Conservation (phyloP, 2,797 vertebrate genomes). For the Gymnopithys bicolor region DNA sequence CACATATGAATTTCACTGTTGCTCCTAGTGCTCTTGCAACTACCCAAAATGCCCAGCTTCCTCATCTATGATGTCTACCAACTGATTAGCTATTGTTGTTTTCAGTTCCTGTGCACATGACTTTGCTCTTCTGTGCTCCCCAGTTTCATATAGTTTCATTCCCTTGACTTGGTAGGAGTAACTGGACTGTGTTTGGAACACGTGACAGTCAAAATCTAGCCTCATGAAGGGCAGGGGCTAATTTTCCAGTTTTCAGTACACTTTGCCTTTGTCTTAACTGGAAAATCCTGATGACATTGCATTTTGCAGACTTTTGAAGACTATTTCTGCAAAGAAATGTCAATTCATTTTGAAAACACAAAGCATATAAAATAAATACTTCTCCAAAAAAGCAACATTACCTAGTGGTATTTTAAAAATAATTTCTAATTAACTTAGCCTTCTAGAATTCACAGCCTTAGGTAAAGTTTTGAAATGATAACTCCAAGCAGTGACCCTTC, state of each 20-base stretch:
- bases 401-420: background rate
- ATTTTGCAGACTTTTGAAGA: background rate
- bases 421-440: background rate
- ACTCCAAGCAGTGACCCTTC: background rate
- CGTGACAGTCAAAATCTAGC: background rate
- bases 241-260: background rate
- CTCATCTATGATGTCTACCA: background rate
- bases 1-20: background rate
- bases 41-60: background rate
- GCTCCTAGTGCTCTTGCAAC: background rate
- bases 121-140: background rate
- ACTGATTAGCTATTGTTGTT: background rate
- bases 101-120: accelerated
- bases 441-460: background rate
- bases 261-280: background rate
- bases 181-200: background rate
- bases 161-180: background rate
- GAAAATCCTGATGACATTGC: background rate
- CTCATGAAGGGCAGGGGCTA: background rate
- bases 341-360: background rate
- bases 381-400: background rate
- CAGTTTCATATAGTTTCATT: background rate
- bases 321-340: background rate
- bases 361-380: background rate
- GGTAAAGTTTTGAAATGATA: background rate